A percentile compares a stretch with the other conserved stretches of the same genome.
Evolutionary conservation across 2,888 invertebrate genomes (phyloP).

Genomic region (Tetragonula carbonaria): DNA sequence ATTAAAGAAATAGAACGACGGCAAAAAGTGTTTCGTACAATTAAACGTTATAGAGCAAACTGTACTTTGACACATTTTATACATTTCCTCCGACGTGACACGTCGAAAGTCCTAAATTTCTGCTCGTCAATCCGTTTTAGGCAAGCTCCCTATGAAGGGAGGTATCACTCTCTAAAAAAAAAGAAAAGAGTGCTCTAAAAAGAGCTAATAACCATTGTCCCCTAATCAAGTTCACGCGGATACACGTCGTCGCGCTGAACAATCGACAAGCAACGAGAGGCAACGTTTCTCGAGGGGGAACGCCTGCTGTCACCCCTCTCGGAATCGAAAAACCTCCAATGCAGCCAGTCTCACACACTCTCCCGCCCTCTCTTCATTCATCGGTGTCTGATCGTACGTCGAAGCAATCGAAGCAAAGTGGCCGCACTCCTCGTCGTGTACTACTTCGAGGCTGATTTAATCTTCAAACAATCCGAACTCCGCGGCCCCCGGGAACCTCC

Average conservation of each 20-base stretch:
- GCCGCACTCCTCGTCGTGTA: slow-evolving; percentile 51
- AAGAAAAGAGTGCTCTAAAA: neutral
- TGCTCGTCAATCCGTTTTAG: no score
- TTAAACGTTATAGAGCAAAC: no score
- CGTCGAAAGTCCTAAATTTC: no score
- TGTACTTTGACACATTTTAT: no score
- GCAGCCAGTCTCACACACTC: neutral
- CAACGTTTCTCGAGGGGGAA: neutral
- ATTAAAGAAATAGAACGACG: no score
- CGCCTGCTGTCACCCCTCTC: slow-evolving; percentile 14
- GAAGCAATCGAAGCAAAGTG: slow-evolving; percentile 61
- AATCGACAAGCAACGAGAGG: neutral
- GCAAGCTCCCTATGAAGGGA: no score
- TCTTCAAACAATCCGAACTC: slow-evolving; percentile 70
- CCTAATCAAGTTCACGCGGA: slow-evolving; percentile 15
- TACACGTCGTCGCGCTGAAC: neutral
- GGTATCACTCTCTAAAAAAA: neutral
- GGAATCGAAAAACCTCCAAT: slow-evolving; percentile 17
- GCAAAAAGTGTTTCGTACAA: no score
- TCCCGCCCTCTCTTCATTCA: neutral
- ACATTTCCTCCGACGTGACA: no score
- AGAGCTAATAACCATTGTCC: slow-evolving; percentile 22
- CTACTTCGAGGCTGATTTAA: slow-evolving; percentile 71
- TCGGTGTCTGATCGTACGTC: slow-evolving; percentile 15
- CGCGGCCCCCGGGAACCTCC: slow-evolving; percentile 44